Evolutionary conservation across 2,113 vertebrate species (phyloP).

Genomic region (Hepsetus odoe): DNA sequence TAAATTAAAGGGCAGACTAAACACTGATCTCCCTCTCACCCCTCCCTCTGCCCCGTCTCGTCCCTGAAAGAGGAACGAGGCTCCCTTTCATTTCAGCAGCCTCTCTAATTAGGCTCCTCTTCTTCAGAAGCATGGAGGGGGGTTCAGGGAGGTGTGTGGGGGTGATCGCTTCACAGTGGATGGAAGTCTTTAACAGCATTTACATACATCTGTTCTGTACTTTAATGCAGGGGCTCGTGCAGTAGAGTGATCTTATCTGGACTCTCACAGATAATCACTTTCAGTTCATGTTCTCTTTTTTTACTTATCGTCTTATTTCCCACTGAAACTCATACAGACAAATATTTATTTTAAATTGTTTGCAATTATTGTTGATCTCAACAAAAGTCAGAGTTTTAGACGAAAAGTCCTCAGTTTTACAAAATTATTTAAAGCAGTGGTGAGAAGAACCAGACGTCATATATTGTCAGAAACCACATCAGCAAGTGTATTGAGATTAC

Average conservation of each 20-base stretch:
- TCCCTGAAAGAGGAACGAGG: slow-evolving; percentile 9
- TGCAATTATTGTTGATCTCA: too few species aligned
- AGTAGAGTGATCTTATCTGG: neutral
- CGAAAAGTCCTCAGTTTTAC: too few species aligned
- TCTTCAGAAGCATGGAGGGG: neutral
- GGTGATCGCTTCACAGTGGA: neutral
- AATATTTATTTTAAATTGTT: too few species aligned
- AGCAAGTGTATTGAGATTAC: too few species aligned
- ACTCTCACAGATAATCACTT: neutral
- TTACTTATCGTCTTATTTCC: too few species aligned
- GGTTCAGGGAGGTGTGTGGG: neutral
- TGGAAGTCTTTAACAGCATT: neutral
- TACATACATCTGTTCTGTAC: neutral
- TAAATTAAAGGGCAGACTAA: neutral
- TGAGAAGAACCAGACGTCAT: too few species aligned
- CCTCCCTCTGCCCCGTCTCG: slow-evolving; percentile 9
- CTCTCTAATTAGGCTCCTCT: slow-evolving; percentile 22
- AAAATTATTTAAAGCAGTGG: too few species aligned
- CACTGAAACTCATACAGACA: too few species aligned
- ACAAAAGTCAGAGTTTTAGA: too few species aligned
- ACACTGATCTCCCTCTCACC: neutral
- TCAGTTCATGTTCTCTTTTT: too few species aligned
- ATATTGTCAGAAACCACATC: too few species aligned
- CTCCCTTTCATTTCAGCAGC: slow-evolving; percentile 11
- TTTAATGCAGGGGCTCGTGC: neutral